phyloP scores from a whole-genome alignment of 2,888 invertebrate genomes.

The Eumacrocentrus americanus region DNA sequence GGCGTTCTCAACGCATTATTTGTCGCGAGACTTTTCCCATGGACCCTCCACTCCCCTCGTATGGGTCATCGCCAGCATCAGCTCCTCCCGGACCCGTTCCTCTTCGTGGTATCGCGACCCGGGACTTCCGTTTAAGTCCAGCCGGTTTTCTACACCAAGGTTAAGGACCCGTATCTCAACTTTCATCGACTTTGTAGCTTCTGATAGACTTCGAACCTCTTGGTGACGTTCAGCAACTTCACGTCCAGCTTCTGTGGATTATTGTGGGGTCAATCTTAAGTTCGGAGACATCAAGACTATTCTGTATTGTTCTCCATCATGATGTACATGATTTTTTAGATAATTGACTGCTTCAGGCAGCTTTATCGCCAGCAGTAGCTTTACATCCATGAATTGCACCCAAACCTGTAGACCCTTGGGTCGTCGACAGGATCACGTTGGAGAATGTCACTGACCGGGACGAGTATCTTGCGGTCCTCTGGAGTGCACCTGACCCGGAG shows the following conservation, averaged over 20 bases:
- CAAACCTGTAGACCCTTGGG: constrained; percentile 45
- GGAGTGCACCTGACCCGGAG: not conserved
- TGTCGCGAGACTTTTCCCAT: constrained; percentile 21
- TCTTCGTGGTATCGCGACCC: constrained; percentile 29
- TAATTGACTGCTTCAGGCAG: not conserved
- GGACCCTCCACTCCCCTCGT: constrained; percentile 6
- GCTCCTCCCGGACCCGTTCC: constrained; percentile 20
- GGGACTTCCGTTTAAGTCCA: constrained; percentile 44
- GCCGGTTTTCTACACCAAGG: constrained; percentile 40
- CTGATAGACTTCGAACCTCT: not conserved
- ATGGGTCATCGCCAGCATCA: constrained; percentile 10
- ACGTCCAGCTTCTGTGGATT: too few relatives aligned
- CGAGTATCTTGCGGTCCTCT: constrained; percentile 23
- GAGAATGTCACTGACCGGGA: constrained; percentile 51
- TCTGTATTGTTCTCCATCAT: too few relatives aligned
- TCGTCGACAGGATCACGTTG: constrained; percentile 30
- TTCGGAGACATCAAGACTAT: too few relatives aligned
- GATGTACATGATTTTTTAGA: too few relatives aligned
- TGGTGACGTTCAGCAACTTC: too few relatives aligned
- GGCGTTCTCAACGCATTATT: constrained; percentile 20
- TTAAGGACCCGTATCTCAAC: constrained; percentile 24
- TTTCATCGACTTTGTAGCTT: not conserved
- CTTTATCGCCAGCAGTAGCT: not conserved
- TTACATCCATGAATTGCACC: constrained; percentile 49
- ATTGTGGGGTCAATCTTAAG: too few relatives aligned